Percentiles rank a stretch among this genome's conserved stretches.
phyloP scores from a whole-genome alignment of 2,113 vertebrate species.

The Ursus arctos region DNA sequence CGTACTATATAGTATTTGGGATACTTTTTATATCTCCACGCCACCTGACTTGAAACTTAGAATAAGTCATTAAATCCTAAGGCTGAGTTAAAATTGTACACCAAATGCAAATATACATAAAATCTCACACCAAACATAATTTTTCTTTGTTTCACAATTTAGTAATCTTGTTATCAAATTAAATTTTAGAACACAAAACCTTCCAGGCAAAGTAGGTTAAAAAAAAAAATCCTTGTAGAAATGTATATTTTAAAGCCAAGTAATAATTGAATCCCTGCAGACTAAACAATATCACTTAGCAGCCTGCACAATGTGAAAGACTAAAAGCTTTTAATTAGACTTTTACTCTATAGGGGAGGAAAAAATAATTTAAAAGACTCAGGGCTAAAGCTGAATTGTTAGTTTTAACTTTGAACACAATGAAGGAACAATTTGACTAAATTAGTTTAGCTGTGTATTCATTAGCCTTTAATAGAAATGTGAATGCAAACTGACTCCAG shows the following conservation, averaged over 20 bases:
- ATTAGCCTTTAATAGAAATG: constrained; percentile 87
- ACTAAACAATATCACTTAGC: constrained; percentile 85
- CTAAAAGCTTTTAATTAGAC: constrained; percentile 89
- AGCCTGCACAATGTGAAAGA: constrained; percentile 81
- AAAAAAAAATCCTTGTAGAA: constrained; percentile 63
- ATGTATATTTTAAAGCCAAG: constrained; percentile 77
- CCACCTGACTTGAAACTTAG: not conserved
- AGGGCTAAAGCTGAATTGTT: constrained; percentile 83
- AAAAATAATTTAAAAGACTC: constrained; percentile 87
- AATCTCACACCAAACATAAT: constrained; percentile 12
- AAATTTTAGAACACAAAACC: constrained; percentile 76
- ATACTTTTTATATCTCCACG: not conserved
- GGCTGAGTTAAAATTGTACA: constrained; percentile 10
- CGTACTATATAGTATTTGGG: not conserved
- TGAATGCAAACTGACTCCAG: constrained; percentile 80
- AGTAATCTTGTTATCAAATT: constrained; percentile 78
- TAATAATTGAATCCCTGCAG: constrained; percentile 84
- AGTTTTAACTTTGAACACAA: constrained; percentile 85
- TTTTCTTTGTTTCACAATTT: constrained; percentile 69
- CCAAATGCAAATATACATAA: not conserved
- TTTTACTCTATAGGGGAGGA: constrained; percentile 84
- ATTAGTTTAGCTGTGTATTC: constrained; percentile 88
- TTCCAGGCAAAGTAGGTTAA: constrained; percentile 73
- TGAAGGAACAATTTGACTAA: constrained; percentile 88
- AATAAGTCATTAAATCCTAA: not conserved